phyloP scores from a whole-genome alignment of 1,140 invertebrate species.

The Drosophila trapezifrons region DNA sequence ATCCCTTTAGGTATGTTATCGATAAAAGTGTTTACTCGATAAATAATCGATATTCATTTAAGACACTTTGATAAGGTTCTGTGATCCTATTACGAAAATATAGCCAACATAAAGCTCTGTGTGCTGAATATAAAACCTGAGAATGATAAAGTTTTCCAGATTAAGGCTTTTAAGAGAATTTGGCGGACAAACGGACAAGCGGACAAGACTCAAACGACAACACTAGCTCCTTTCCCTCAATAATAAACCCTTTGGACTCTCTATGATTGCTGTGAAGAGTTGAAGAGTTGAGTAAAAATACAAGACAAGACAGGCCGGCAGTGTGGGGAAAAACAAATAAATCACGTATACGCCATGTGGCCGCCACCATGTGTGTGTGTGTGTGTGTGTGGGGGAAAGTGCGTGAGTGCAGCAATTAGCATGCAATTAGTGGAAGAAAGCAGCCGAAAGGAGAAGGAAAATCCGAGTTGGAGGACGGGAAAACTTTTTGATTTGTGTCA shows the following conservation, averaged over 20 bases:
- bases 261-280: neutral
- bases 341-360: conserved; percentile 72
- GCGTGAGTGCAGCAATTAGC: conserved; percentile 65
- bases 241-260: too few species aligned
- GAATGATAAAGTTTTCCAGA: too few species aligned
- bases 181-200: too few species aligned
- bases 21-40: too few species aligned
- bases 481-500: conserved; percentile 79
- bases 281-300: neutral
- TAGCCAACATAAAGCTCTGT: too few species aligned
- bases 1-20: too few species aligned
- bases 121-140: neutral
- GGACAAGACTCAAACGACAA: too few species aligned
- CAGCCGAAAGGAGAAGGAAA: conserved; percentile 11
- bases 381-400: conserved; percentile 11
- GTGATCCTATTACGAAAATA: too few species aligned
- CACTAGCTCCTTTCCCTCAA: too few species aligned
- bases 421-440: conserved; percentile 62
- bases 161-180: too few species aligned
- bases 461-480: conserved; percentile 31
- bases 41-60: too few species aligned
- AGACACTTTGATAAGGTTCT: too few species aligned
- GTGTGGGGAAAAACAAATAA: conserved; percentile 46
- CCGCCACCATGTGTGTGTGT: neutral
- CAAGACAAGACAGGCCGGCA: neutral